Conservation (phyloP, 2,113 vertebrate genomes). For the Ictalurus furcatus region DNA sequence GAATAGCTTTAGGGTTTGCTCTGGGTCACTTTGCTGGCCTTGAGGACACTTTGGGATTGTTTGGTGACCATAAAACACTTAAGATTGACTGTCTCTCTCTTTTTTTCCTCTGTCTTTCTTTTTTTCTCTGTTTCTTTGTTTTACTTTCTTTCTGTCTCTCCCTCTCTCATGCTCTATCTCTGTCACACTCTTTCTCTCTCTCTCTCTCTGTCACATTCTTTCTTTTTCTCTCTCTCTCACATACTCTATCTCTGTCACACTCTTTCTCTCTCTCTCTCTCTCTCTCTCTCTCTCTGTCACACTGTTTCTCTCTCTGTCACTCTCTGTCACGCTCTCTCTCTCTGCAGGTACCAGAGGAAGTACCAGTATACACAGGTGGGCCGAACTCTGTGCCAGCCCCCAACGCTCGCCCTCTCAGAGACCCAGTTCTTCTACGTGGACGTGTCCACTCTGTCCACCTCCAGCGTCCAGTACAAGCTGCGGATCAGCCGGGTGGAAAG, state of each 20-base stretch:
- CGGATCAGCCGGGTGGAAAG: slow-evolving; percentile 86
- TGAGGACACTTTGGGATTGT: neutral
- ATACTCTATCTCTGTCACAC: too few species aligned
- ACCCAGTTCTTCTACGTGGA: slow-evolving; percentile 92
- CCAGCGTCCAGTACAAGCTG: slow-evolving; percentile 83
- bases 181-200: too few species aligned
- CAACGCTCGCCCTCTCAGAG: slow-evolving; percentile 78
- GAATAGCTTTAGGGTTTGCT: neutral
- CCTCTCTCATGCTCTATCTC: too few species aligned
- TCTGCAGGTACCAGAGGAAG: slow-evolving; percentile 87
- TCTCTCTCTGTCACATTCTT: neutral
- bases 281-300: too few species aligned
- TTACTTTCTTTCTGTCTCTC: too few species aligned
- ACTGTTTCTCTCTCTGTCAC: too few species aligned
- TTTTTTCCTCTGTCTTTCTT: too few species aligned
- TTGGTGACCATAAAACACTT: neutral
- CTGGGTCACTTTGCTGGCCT: neutral
- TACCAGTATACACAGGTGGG: slow-evolving; percentile 91
- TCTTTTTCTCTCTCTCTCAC: too few species aligned
- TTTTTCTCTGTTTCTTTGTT: too few species aligned
- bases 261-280: too few species aligned
- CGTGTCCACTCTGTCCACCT: slow-evolving; percentile 85
- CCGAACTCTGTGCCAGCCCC: slow-evolving; percentile 92
- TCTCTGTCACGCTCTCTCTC: neutral
- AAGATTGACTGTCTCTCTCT: neutral